Evolutionary conservation across 2,888 invertebrate species (phyloP), one percentile per base, ranked within the genome.

Genomic region (Rhimphoctona megacephalus): DNA sequence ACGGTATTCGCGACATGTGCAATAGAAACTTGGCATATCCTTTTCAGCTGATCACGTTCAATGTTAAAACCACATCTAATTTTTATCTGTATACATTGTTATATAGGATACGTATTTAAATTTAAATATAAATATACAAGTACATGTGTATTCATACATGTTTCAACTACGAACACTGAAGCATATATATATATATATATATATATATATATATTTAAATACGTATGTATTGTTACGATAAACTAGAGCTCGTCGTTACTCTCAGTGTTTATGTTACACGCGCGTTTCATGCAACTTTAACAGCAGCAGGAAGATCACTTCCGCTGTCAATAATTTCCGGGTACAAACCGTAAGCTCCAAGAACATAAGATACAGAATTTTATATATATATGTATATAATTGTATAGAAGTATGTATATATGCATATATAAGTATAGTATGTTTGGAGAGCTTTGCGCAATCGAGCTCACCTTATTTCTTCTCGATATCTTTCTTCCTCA

Each of bases 261-360:
- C 22, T 64, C 33, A 22, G 61, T 81, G 78, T 78, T 81, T 85
- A 85, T 73, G 70, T 52, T 77, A 39, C 69, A 76, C 64, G 61
- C 78, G 80, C 49, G 72, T 77, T 76, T 70, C 70, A 25, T 64
- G 78, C 67, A 78, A 57, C 54, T n/a, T 30, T 61, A 61, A 54
- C 72, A 81, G 46, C 46, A 83, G 78, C 81, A 83, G 80, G 83
- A 76, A 81, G 81, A 79, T 85, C 81, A 85, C 79, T 87, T 85
- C 85, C 88, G 88, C 67, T 85, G 77, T 70, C 80, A 81, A 86
- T 85, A 86, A 88, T 86, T 85, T 84, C 70, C 74, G 66, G 70
- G 80, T 76, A 67, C 33, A 69, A 17, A 67, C 19, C 66, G 57
- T 67, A 82, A 52, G 70, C 8, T 61, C n/a, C 17, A 43, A 69